Evolutionary conservation across 1,140 invertebrate species (phyloP), one percentile per base, ranked within the genome.

Genomic region (Myzus persicae): DNA sequence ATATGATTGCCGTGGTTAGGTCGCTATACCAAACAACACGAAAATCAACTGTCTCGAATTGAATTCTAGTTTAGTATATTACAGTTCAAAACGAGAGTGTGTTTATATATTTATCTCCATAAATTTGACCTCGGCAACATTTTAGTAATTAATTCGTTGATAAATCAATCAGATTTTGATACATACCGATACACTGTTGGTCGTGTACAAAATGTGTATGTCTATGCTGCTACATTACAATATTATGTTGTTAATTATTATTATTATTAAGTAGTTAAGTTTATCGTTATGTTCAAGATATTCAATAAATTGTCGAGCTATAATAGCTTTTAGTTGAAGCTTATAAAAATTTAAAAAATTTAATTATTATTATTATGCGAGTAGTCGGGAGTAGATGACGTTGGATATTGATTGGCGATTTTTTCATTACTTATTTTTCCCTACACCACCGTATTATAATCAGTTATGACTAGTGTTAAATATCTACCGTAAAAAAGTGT

Each of bases 21-120:
- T 99, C 94, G 98, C 98, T 18, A 99, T 99, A 94, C 99, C 99
- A 18, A 99, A 99, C 95, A 99, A 99, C 95, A 97, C 97, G 44
- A 97, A 97, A 95, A 96, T 99, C 42, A 97, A 97, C 95, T 98
- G 98, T 95, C 96, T 99, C 93, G 97, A 98, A 94, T 99, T 99
- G 99, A 99, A 99, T 95, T 97, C 97, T 94, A 97, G 97, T 94
- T n/a, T n/a, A n/a, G n/a, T 31, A 31, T 14, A 67, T 26, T 31
- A 67, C 4, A 31, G 14, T 31, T 67, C 18, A 76, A 6, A 76
- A n/a, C 14, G 4, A 76, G 14, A 31, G n/a, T n/a, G 59, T n/a
- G 59, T 18, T 76, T n/a, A 5, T n/a, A 76, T 76, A 14, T 31
- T 31, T 3, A 11, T 76, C 31, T 4, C 4, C 18, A n/a, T 36